Conservation (phyloP, 2,797 vertebrate genomes). For the Cyclura pinguis region DNA sequence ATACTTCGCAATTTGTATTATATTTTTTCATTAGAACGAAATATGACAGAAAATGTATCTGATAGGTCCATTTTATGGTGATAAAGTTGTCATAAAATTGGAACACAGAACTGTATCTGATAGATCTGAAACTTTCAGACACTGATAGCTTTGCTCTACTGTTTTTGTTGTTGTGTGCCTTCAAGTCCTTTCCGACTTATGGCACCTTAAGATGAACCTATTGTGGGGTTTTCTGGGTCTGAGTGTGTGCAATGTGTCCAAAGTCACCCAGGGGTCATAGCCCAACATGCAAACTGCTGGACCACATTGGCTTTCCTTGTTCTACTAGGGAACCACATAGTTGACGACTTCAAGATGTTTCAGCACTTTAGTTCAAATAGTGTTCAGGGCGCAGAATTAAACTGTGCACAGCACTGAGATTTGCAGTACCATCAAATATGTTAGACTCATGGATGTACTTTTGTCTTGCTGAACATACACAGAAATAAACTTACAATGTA, state of each 20-base stretch:
- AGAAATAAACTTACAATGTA: too few species aligned
- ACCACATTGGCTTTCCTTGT: not conserved
- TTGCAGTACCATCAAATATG: too few species aligned
- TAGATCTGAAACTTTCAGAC: not conserved
- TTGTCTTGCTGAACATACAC: too few species aligned
- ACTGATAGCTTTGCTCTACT: not conserved
- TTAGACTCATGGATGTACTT: too few species aligned
- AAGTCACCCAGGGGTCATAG: too few species aligned
- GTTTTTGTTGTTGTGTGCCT: too few species aligned
- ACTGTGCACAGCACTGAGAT: too few species aligned
- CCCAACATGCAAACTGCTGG: too few species aligned
- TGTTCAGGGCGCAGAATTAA: not conserved
- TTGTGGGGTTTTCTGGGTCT: too few species aligned
- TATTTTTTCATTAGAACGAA: slow-evolving; percentile 5
- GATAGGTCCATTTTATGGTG: not conserved
- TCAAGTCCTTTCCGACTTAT: too few species aligned
- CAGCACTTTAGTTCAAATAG: not conserved
- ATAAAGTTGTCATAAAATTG: not conserved
- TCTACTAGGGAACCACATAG: not conserved
- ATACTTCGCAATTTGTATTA: slow-evolving; percentile 10
- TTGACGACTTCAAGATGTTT: not conserved
- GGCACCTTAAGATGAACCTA: too few species aligned
- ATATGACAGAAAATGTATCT: slow-evolving; percentile 10
- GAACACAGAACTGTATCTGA: not conserved
- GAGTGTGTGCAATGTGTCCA: too few species aligned